These are phyloP conservation scores for Macrotrachela quadricornifera DNA, from an alignment of 1,140 invertebrate genomes.

Conservation along the genomic window DNA sequence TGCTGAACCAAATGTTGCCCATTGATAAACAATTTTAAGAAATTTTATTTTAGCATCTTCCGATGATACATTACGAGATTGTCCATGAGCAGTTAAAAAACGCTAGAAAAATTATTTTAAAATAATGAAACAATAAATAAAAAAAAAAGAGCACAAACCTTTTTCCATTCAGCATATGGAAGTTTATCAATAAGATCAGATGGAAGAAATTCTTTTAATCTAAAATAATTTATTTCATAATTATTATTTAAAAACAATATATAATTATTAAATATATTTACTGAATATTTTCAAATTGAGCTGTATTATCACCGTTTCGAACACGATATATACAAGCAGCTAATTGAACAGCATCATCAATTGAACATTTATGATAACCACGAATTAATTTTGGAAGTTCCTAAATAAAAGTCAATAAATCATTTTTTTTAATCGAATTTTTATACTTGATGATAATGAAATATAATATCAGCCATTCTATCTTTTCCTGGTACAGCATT, in stretches of 20 bases:
- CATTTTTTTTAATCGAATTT: too few species aligned
- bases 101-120: too few species aligned
- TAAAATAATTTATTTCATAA: background rate
- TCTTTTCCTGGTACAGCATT: conserved; percentile 94
- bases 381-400: conserved; percentile 83
- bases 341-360: conserved; percentile 67
- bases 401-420: conserved; percentile 9
- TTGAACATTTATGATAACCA: conserved; percentile 36
- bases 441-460: conserved; percentile 45
- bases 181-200: conserved; percentile 74
- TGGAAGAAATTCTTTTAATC: conserved; percentile 65
- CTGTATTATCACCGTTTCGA: conserved; percentile 79
- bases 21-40: conserved; percentile 84
- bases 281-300: conserved; percentile 72
- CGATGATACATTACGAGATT: conserved; percentile 16
- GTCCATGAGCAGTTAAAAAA: too few species aligned
- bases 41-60: conserved; percentile 95
- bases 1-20: conserved; percentile 97
- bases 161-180: conserved; percentile 84
- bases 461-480: conserved; percentile 81
- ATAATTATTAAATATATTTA: conserved; percentile 31
- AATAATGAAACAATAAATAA: too few species aligned
- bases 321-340: conserved; percentile 85
- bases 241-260: background rate
- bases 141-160: too few species aligned